Percentiles rank a stretch among this genome's conserved stretches.
Evolutionary conservation across 2,888 invertebrate genomes (phyloP).

Genomic region (Proisotoma minuta): DNA sequence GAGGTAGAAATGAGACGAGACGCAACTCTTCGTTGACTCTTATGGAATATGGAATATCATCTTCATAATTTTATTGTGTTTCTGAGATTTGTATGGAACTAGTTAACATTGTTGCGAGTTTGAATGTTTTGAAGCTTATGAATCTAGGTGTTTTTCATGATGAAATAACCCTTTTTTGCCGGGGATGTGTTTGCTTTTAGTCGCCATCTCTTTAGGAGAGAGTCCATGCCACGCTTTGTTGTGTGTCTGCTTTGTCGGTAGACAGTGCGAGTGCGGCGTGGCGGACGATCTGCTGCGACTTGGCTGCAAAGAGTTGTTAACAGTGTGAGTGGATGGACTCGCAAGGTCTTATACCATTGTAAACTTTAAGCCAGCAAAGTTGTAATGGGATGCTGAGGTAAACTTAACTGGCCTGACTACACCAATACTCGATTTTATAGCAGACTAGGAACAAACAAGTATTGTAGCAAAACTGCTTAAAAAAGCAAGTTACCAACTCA

Average conservation of each 20-base stretch:
- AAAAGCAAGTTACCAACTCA: neutral
- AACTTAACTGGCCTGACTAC: neutral
- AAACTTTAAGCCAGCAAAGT: neutral
- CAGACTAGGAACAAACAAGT: neutral
- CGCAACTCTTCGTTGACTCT: too few species aligned
- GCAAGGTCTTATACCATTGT: neutral
- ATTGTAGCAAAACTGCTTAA: neutral
- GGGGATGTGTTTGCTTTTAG: neutral
- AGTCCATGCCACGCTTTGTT: neutral
- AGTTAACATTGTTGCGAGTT: too few species aligned
- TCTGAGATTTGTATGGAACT: too few species aligned
- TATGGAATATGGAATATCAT: too few species aligned
- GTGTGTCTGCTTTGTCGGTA: too few species aligned
- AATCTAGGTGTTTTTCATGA: too few species aligned
- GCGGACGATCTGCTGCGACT: neutral
- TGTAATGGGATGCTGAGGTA: neutral
- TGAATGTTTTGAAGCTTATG: too few species aligned
- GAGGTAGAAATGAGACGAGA: too few species aligned
- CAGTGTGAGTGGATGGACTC: neutral
- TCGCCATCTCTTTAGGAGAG: neutral
- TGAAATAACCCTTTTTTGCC: neutral
- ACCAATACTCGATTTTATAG: neutral
- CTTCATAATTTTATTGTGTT: too few species aligned
- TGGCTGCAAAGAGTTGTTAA: neutral
- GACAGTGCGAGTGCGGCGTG: neutral